Conservation (phyloP, 2,797 vertebrate species). For the Aeoliscus strigatus region DNA sequence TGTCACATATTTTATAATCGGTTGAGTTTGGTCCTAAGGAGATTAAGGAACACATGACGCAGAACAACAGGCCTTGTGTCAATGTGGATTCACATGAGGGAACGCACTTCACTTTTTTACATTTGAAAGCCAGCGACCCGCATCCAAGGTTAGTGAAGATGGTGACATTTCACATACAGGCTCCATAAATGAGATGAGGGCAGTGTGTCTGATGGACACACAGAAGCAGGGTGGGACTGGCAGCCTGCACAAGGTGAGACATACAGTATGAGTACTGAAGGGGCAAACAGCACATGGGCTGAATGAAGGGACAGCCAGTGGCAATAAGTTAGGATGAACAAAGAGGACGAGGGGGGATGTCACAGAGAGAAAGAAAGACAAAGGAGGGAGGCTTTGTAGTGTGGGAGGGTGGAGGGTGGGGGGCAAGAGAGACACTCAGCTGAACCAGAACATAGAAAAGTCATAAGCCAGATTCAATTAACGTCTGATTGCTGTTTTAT, state of each 20-base stretch:
- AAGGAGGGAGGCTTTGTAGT: constrained; percentile 16
- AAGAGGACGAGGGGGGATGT: constrained; percentile 1
- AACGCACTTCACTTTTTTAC: constrained; percentile 25
- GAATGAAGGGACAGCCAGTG: not conserved
- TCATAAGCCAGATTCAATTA: constrained; percentile 73
- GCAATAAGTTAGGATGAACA: constrained; percentile 3
- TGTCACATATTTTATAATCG: too few relatives aligned
- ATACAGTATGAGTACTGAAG: constrained; percentile 2
- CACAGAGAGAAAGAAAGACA: constrained; percentile 1
- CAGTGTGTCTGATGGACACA: constrained; percentile 21
- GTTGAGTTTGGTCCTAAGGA: too few relatives aligned
- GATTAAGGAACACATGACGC: too few relatives aligned
- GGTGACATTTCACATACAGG: constrained; percentile 55
- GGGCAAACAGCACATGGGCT: not conserved
- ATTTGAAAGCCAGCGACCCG: constrained; percentile 42
- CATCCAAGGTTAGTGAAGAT: constrained; percentile 40
- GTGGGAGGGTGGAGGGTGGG: too few relatives aligned
- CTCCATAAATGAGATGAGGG: constrained; percentile 53
- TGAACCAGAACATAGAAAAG: constrained; percentile 63
- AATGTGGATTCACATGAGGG: too few relatives aligned
- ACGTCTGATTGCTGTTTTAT: constrained; percentile 66
- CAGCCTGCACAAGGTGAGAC: constrained; percentile 3
- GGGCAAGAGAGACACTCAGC: constrained; percentile 47
- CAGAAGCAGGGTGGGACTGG: constrained; percentile 5
- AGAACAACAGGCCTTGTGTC: too few relatives aligned